Evolutionary conservation across 2,888 invertebrate species (phyloP).

Genomic region (Nephrotoma guestfalica): DNA sequence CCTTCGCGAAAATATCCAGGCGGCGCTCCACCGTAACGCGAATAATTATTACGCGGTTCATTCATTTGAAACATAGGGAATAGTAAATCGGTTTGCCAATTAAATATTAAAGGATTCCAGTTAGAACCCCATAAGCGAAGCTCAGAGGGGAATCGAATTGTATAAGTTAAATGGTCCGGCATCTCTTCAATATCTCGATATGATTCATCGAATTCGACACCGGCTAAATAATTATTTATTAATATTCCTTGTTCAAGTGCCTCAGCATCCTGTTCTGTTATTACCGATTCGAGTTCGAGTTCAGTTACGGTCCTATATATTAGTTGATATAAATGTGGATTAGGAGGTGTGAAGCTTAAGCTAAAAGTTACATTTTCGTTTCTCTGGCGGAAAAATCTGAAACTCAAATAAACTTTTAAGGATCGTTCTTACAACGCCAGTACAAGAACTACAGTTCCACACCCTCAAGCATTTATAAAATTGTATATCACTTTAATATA

Average conservation of each 20-base stretch:
- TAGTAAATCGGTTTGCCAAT: constrained; percentile 49
- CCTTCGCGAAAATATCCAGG: constrained; percentile 46
- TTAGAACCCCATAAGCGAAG: constrained; percentile 30
- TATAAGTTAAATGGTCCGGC: constrained; percentile 36
- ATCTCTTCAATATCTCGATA: background rate
- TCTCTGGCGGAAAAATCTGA: background rate
- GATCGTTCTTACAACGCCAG: background rate
- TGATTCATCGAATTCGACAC: background rate
- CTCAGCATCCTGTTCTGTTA: background rate
- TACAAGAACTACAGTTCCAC: background rate
- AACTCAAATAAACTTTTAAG: background rate
- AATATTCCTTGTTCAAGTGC: background rate
- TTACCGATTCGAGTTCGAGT: background rate
- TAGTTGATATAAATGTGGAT: background rate
- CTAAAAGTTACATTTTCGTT: background rate
- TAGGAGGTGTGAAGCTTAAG: background rate
- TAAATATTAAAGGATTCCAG: constrained; percentile 18
- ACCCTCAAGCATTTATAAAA: background rate
- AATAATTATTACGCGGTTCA: constrained; percentile 46
- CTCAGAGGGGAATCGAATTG: constrained; percentile 49
- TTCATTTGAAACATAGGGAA: constrained; percentile 48
- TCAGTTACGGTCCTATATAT: background rate
- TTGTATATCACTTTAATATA: background rate
- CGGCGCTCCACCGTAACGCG: constrained; percentile 40
- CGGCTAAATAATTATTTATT: background rate